Evolutionary conservation across 2,113 vertebrate genomes (phyloP), one percentile per base, ranked within the genome.

Genomic region (Stictonetta naevosa): DNA sequence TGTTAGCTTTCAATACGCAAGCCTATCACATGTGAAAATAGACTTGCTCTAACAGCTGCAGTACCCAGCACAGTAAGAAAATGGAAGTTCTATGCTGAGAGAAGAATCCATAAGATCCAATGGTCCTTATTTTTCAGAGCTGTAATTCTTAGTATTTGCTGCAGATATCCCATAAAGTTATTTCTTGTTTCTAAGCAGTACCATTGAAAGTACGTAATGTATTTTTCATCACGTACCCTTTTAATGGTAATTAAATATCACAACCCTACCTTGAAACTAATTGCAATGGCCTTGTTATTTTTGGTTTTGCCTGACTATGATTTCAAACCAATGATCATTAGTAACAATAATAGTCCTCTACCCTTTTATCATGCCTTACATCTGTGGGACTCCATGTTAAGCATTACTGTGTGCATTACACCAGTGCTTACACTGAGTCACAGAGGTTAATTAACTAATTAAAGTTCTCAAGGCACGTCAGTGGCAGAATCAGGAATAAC

Each of bases 391-490:
- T 93, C 46, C 16, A 6, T 29, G 86, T 77, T 86, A 82, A 88
- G 73, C 46, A 76, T 91, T 85, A 68, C 78, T 94, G 42, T 2
- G 66, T 91, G 81, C 67, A 87, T 97, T 94, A 94, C 86, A 93
- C 56, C 92, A 92, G 21, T 78, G 68, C 80, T 86, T 75, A 88
- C 38, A 58, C 74, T 95, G 96, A 97, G 90, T 95, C 90, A 95
- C 46, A 59, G 86, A 74, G 83, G 87, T 96, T 96, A 95, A 96
- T 96, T 96, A 95, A 93, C 93, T 95, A 96, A 93, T 68, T 86
- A 93, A 96, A 93, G 67, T 86, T 85, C 90, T 76, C 62, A 53
- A 76, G 81, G 86, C 80, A 85, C 0, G 0, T 84, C 80, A 91
- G 74, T 73, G 58, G 66, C 63, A 96, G 73, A 88, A 95, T 90